Percentiles rank a stretch among this genome's conserved stretches.
Evolutionary conservation across 2,797 vertebrate genomes (phyloP).

Genomic region (Trachops cirrhosus): DNA sequence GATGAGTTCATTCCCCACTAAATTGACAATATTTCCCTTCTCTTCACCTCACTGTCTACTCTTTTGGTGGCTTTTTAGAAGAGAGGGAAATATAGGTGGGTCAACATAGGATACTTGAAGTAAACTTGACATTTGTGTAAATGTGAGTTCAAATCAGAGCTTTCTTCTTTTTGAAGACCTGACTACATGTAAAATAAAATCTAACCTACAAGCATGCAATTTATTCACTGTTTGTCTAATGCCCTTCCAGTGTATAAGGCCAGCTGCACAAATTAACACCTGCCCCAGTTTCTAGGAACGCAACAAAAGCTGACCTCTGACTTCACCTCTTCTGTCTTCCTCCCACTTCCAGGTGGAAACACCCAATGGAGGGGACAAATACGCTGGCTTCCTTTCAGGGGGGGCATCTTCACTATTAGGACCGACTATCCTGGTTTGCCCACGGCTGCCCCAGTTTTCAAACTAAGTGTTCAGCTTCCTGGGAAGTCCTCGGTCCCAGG

Average conservation of each 20-base stretch:
- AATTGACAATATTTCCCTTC: not conserved
- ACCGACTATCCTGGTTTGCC: not conserved
- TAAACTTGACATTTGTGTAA: constrained; percentile 1
- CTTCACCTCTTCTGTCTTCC: not conserved
- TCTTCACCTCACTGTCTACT: not conserved
- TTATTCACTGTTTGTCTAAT: not conserved
- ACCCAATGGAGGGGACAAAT: not conserved
- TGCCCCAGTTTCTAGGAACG: not conserved
- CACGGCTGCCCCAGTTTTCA: not conserved
- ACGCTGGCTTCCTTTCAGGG: not conserved
- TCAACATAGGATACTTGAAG: not conserved
- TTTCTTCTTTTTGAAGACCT: not conserved
- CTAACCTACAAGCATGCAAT: not conserved
- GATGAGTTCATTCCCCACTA: not conserved
- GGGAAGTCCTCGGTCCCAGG: not conserved
- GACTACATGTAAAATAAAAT: constrained; percentile 7
- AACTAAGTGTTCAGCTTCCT: not conserved
- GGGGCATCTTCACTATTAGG: not conserved
- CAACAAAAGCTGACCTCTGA: constrained; percentile 14
- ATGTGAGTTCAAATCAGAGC: not conserved
- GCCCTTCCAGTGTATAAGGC: not conserved
- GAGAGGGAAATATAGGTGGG: not conserved
- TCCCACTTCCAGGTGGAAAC: not conserved
- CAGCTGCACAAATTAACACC: not conserved
- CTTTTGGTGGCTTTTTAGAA: not conserved